Evolutionary conservation across 2,113 vertebrate genomes (phyloP).

Genomic region (Alouatta palliata): DNA sequence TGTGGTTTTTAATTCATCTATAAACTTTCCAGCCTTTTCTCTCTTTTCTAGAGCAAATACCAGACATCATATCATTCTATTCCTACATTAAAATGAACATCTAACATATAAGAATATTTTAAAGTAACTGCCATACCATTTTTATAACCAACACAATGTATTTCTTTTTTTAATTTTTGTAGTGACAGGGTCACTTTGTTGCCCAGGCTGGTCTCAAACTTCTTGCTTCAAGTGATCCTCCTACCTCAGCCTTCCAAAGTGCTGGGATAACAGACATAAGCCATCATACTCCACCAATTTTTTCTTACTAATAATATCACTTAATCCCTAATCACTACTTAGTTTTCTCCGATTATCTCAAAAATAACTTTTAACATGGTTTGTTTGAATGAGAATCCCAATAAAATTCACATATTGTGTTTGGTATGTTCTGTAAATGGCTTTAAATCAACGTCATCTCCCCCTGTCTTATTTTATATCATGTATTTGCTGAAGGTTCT

Average conservation of each 20-base stretch:
- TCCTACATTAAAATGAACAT: neutral
- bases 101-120: neutral
- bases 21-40: neutral
- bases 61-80: neutral
- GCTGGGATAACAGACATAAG: too few species aligned
- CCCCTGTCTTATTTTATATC: neutral
- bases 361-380: neutral
- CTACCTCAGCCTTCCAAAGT: too few species aligned
- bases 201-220: too few species aligned
- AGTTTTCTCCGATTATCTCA: constrained; percentile 12
- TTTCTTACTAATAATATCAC: neutral
- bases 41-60: neutral
- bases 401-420: neutral
- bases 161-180: neutral
- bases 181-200: neutral
- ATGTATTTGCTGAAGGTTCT: constrained; percentile 14
- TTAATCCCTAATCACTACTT: neutral
- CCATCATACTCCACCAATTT: too few species aligned
- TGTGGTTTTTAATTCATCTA: neutral
- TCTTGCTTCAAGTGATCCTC: too few species aligned
- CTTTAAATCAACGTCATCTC: neutral
- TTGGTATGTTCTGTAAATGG: neutral
- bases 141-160: constrained; percentile 17
- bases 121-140: neutral
- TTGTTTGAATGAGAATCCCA: constrained; percentile 7